A percentile compares a stretch with the other conserved stretches of the same genome.
Conservation (phyloP, 1,140 invertebrate species). For the Myzus persicae region DNA sequence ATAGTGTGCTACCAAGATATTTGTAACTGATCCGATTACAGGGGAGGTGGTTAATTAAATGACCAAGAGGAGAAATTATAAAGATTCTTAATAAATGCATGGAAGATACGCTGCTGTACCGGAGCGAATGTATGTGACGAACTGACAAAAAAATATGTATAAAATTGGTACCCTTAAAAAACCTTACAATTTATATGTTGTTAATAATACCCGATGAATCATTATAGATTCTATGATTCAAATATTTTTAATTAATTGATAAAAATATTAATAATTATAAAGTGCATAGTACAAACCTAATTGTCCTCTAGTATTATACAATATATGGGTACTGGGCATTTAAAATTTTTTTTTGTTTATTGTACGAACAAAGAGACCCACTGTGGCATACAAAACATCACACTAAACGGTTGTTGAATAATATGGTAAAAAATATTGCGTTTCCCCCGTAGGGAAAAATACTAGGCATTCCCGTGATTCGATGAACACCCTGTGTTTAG, state of each 20-base stretch:
- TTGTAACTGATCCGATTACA: not conserved
- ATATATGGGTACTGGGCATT: not conserved
- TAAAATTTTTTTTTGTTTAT: not conserved
- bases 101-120: not conserved
- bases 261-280: not conserved
- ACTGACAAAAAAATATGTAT: not conserved
- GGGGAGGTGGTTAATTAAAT: not conserved
- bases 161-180: not conserved
- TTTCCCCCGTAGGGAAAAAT: slow-evolving; percentile 3
- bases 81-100: not conserved
- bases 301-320: not conserved
- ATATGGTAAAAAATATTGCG: slow-evolving; percentile 9
- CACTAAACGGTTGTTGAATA: not conserved
- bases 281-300: not conserved
- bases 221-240: not conserved
- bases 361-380: not conserved
- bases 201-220: not conserved
- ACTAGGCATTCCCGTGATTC: slow-evolving; percentile 24
- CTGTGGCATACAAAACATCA: not conserved
- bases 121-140: not conserved
- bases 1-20: not conserved
- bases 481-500: slow-evolving; percentile 4
- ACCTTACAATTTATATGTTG: not conserved
- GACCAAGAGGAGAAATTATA: not conserved
- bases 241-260: not conserved